phyloP scores from a whole-genome alignment of 2,797 vertebrate species.

The Mastacembelus armatus region DNA sequence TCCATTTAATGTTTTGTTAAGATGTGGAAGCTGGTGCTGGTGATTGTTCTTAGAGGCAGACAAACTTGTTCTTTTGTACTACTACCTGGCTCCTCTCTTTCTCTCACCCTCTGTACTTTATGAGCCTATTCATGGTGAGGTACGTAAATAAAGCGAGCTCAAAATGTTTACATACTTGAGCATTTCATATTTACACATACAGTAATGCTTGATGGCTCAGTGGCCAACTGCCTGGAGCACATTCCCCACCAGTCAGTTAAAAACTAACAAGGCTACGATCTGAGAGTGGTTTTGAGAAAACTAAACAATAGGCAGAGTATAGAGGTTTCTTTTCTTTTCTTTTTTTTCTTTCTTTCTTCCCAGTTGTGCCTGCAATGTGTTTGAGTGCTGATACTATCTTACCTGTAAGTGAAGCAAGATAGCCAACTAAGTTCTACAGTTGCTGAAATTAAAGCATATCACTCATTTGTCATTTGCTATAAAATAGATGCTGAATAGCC shows the following conservation, averaged over 20 bases:
- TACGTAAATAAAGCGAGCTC: slow-evolving; percentile 41
- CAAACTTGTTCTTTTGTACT: slow-evolving; percentile 25
- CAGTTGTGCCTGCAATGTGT: neutral
- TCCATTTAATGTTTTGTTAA: slow-evolving; percentile 35
- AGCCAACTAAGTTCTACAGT: neutral
- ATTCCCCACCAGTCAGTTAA: slow-evolving; percentile 20
- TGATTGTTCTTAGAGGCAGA: slow-evolving; percentile 40
- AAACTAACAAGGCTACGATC: neutral
- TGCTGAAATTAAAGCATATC: neutral
- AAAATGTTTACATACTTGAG: slow-evolving; percentile 74
- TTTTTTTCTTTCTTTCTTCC: neutral
- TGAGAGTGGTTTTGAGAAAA: slow-evolving; percentile 17
- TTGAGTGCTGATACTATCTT: neutral
- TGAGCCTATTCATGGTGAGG: slow-evolving; percentile 52
- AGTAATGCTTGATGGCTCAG: slow-evolving; percentile 41
- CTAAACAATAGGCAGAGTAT: neutral
- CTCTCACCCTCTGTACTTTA: slow-evolving; percentile 18
- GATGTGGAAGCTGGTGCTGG: neutral
- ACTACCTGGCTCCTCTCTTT: slow-evolving; percentile 35
- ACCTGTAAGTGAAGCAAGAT: neutral
- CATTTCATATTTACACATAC: slow-evolving; percentile 63
- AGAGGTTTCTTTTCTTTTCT: neutral
- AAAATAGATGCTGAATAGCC: neutral
- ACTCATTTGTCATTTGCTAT: neutral
- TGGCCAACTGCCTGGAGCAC: slow-evolving; percentile 23